Evolutionary conservation across 2,797 vertebrate genomes (phyloP).

Genomic region (Catharus ustulatus): DNA sequence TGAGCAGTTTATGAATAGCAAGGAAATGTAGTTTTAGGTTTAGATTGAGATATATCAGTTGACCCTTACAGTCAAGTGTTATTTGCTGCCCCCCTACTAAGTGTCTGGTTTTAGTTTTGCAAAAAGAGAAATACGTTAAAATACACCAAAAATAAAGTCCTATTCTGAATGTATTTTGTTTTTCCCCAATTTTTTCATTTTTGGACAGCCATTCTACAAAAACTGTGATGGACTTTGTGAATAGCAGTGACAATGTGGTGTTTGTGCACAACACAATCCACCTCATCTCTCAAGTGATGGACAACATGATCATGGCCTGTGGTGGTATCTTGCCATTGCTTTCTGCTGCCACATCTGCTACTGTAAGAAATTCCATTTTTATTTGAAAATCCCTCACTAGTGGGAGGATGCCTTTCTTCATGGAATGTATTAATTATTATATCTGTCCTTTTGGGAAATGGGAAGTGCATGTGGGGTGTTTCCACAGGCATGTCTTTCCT

Average conservation of each 20-base stretch:
- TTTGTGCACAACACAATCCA: slow-evolving; percentile 99
- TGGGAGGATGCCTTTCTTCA: background rate
- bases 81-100: background rate
- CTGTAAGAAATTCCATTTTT: slow-evolving; percentile 75
- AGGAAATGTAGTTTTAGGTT: background rate
- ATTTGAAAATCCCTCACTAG: background rate
- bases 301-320: slow-evolving; percentile 98
- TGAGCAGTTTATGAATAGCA: background rate
- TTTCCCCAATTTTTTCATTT: no score
- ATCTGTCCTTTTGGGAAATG: background rate
- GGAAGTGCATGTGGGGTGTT: background rate
- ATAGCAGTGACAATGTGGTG: slow-evolving; percentile 95
- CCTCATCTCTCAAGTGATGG: slow-evolving; percentile 97
- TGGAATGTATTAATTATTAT: background rate
- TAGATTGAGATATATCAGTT: background rate
- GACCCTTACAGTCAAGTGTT: background rate
- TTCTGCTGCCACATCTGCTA: slow-evolving; percentile 92
- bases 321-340: slow-evolving; percentile 97
- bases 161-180: background rate
- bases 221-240: slow-evolving; percentile 97
- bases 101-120: background rate
- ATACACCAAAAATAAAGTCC: background rate
- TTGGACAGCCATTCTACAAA: slow-evolving; percentile 92
- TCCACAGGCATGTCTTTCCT: background rate
- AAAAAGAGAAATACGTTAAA: background rate